Evolutionary conservation across 2,888 invertebrate species (phyloP).

Genomic region (Acanthosepion esculentum): DNA sequence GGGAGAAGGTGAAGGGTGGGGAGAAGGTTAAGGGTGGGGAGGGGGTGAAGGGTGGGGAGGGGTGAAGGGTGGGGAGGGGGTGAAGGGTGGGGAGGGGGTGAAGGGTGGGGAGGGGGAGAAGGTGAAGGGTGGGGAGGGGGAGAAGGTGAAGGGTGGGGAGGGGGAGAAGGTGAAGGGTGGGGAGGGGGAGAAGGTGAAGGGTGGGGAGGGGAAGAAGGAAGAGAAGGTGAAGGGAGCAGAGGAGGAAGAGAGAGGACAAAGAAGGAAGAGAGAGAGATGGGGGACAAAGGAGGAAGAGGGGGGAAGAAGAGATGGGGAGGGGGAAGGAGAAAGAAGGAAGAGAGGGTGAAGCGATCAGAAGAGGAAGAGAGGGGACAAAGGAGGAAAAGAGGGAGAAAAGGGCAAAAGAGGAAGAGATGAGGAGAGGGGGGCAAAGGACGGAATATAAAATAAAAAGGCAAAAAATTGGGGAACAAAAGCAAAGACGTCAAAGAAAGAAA

Average conservation of each 20-base stretch:
- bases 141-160: not conserved
- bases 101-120: accelerated
- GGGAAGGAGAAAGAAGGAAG: not conserved
- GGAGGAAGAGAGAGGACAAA: no score
- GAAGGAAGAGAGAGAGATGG: no score
- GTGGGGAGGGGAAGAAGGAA: no score
- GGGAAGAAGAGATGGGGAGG: accelerated
- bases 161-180: not conserved
- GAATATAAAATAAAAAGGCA: not conserved
- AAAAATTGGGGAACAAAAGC: no score
- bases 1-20: not conserved
- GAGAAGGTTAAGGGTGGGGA: accelerated
- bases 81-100: accelerated
- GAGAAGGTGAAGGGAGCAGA: no score
- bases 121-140: no score
- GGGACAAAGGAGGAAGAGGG: no score
- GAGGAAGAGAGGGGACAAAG: not conserved
- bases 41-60: accelerated
- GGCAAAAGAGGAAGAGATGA: not conserved
- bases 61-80: accelerated
- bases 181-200: accelerated
- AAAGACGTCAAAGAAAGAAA: not conserved
- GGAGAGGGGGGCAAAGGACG: not conserved
- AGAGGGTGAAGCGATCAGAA: not conserved
- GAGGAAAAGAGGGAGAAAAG: not conserved